Evolutionary conservation across 2,113 vertebrate genomes (phyloP), one percentile per base, ranked within the genome.

Genomic region (Gavialis gangeticus): DNA sequence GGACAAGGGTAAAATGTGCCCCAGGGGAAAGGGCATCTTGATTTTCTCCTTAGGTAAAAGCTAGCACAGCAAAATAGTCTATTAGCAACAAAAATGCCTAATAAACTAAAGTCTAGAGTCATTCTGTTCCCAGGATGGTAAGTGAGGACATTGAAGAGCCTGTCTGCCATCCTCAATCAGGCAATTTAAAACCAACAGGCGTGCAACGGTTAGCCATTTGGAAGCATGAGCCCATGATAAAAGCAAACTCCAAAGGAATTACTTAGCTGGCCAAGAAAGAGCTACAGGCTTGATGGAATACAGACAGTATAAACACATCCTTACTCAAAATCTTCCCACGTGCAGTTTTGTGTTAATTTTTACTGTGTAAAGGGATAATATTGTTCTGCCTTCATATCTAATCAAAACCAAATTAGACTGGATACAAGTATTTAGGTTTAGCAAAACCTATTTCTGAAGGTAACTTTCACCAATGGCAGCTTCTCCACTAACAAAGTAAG

Each of bases 371-470:
- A 66, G 59, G 64, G 82, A 88, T 28, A 3, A 0, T 0, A 22
- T 71, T 22, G 1, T 91, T 92, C 62, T 77, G 27, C 34, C 27
- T 82, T 62, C 71, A 75, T 58, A 86, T 10, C 14, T 16, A 90
- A 30, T 6, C 5, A 93, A 88, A 92, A 22, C 28, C 92, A 57
- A 82, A 55, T 78, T 66, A 64, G 71, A 92, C 15, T 59, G 56
- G 83, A 81, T 19, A 69, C 30, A 92, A 25, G 85, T 85, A 71
- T 27, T 71, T 78, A 71, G 17, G 58, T 37, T 79, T 96, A 82
- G 85, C 4, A 24, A 30, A 85, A 59, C 59, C 54, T 75, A 60
- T 57, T 78, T 90, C 58, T 66, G 60, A 82, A 71, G 87, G 28
- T 18, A 87, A 11, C 56, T 67, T 60, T 46, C 46, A 46, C 8